Conservation (phyloP, 92 coral and sea anemone species). For the Heliopora coerulea region DNA sequence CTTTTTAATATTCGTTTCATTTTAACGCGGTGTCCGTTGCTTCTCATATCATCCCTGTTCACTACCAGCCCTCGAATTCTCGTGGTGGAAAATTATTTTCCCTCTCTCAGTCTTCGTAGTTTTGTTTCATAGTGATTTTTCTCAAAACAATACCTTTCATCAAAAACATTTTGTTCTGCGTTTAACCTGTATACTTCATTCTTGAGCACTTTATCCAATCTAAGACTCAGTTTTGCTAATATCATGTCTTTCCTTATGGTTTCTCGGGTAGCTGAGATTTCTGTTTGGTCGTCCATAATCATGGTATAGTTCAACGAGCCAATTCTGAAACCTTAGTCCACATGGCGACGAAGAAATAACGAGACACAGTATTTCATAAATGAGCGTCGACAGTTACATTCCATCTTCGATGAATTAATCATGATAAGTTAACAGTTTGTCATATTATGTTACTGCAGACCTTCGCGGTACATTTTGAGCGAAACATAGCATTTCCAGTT, state of each 20-base stretch:
- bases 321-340: no score
- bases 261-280: conserved; percentile 4
- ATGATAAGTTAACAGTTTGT: no score
- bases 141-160: conserved; percentile 7
- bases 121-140: conserved; percentile 8
- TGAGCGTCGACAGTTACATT: no score
- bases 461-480: no score
- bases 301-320: no score
- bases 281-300: conserved; percentile 11
- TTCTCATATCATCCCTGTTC: background rate
- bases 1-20: background rate
- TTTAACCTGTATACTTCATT: conserved; percentile 8
- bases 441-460: no score
- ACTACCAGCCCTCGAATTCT: background rate
- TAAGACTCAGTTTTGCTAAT: background rate
- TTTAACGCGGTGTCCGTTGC: background rate
- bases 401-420: no score
- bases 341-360: no score
- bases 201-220: conserved; percentile 2
- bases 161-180: conserved; percentile 2
- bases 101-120: background rate
- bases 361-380: no score
- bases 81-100: background rate
- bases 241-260: conserved; percentile 22
- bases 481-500: no score